A percentile compares a stretch with the other conserved stretches of the same genome.
These are phyloP conservation scores for Alosa alosa DNA, from an alignment of 2,113 vertebrate genomes.

Conservation along the genomic window DNA sequence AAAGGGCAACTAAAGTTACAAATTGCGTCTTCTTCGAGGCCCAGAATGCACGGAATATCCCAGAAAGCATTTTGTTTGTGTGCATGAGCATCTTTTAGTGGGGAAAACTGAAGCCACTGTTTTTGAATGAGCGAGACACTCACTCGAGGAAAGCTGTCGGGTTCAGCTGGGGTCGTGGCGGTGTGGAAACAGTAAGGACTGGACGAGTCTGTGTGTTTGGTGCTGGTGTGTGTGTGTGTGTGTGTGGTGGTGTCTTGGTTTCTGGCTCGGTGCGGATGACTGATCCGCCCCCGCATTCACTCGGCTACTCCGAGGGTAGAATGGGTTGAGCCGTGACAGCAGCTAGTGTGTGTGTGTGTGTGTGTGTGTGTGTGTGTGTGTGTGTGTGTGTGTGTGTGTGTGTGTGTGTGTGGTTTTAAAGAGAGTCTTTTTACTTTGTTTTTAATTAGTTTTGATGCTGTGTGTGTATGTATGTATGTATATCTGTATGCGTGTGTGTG, in stretches of 20 bases:
- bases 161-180: background rate
- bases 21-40: background rate
- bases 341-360: conserved; percentile 19
- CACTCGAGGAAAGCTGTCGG: too few relatives aligned
- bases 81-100: background rate
- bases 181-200: background rate
- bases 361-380: conserved; percentile 23
- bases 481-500: background rate
- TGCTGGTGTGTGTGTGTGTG: background rate
- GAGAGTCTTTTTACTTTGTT: background rate
- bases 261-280: background rate
- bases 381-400: conserved; percentile 19
- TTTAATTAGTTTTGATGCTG: background rate
- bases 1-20: background rate
- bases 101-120: background rate
- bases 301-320: background rate
- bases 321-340: background rate
- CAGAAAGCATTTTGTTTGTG: background rate
- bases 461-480: background rate
- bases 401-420: conserved; percentile 6
- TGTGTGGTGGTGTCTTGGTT: background rate
- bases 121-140: background rate
- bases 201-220: background rate
- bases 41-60: background rate
- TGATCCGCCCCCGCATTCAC: background rate